These are phyloP conservation scores for Pocillopora grandis DNA, from an alignment of 92 coral and sea anemone species.

Conservation along the genomic window DNA sequence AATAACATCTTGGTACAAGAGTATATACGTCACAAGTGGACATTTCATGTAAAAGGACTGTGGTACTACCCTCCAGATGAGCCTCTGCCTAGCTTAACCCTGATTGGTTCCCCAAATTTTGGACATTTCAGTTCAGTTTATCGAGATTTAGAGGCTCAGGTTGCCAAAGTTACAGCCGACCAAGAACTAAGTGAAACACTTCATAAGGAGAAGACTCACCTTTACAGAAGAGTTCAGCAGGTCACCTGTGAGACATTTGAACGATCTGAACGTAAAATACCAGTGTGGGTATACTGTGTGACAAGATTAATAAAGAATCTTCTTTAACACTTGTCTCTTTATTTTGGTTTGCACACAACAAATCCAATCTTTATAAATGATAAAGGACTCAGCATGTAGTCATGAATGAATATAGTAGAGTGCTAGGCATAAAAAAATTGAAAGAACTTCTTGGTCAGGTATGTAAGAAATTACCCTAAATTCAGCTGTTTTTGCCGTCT, in stretches of 20 bases:
- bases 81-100: constrained; percentile 72
- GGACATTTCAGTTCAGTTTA: constrained; percentile 94
- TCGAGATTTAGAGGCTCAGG: constrained; percentile 93
- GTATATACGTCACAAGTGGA: constrained; percentile 76
- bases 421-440: too few relatives aligned
- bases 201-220: constrained; percentile 65
- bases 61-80: constrained; percentile 85
- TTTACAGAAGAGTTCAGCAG: constrained; percentile 58
- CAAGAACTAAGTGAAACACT: constrained; percentile 60
- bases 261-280: constrained; percentile 74
- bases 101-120: constrained; percentile 97
- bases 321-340: constrained; percentile 39
- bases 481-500: too few relatives aligned
- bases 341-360: too few relatives aligned
- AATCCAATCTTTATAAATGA: too few relatives aligned
- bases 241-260: constrained; percentile 75
- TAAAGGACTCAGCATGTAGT: too few relatives aligned
- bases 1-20: constrained; percentile 75
- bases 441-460: too few relatives aligned
- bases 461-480: too few relatives aligned
- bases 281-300: constrained; percentile 89
- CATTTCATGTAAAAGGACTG: constrained; percentile 96
- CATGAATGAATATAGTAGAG: too few relatives aligned
- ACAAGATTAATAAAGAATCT: constrained; percentile 73
- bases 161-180: constrained; percentile 86